Base-by-base conservation (phyloP, 2,888 invertebrate genomes). In the Rutpela maculata region DNA sequence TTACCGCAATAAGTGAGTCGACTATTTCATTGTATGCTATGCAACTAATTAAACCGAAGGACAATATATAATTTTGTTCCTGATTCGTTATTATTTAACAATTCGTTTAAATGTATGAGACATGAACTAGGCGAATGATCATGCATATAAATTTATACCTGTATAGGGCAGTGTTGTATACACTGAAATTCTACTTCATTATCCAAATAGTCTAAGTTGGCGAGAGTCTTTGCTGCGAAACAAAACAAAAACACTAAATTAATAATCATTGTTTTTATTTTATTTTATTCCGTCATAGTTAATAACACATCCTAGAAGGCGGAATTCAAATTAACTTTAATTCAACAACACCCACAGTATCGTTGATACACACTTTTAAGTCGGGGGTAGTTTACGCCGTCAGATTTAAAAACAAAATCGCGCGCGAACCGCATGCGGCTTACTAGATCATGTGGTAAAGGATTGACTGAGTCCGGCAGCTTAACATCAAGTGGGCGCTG, bases 151-250 rank as follows among this genome's bases (percentile, higher is more conserved):
- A 17, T 50, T 50, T 50, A 50, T 85, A 89, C 88, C 87, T 88
- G 88, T 22, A 86, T 77, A 26, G 88, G 86, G 74, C 89, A 89
- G 82, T 86, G 85, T 78, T 87, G 85, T 3, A 86, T 83, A 74
- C 89, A 89, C 68, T 88, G 83, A 68, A 83, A 80, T 75, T 88
- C 87, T 31, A 88, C 87, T 79, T 86, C 84, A 19, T 43, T 73
- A 62, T 82, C 84, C 55, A 84, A 75, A 69, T 76, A 26, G 7
- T 81, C 82, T 31, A 72, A 43, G 17, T 26, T 72, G 55, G 71
- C 71, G 18, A 72, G 18, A 26, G 71, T 72, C 71, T 63, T 63
- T 72, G 18, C 63, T 55, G 55, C 63, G 63, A 72, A 72, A 63
- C 63, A 62, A 63, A 72, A 63, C 63, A 72, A 63, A 50, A 72